Percentiles rank a stretch among this genome's conserved stretches.
These are phyloP conservation scores for Metridium senile DNA, from an alignment of 92 coral and sea anemone species.

Conservation along the genomic window DNA sequence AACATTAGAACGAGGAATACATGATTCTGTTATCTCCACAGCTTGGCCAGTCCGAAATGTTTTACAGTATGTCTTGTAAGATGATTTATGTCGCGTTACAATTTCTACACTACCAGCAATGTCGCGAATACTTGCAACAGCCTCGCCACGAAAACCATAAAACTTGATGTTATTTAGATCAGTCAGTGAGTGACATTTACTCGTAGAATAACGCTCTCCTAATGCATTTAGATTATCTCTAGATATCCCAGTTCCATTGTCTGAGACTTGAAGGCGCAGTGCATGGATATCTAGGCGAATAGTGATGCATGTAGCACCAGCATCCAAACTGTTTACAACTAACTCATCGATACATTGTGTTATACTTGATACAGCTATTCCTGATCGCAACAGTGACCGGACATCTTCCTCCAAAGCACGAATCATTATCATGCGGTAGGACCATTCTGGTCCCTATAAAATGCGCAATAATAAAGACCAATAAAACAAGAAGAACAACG, in stretches of 20 bases:
- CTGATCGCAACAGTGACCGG: slow-evolving; percentile 86
- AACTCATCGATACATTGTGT: slow-evolving; percentile 96
- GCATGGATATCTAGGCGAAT: slow-evolving; percentile 79
- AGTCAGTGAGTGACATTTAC: slow-evolving; percentile 82
- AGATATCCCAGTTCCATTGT: slow-evolving; percentile 85
- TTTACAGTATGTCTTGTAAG: slow-evolving; percentile 85
- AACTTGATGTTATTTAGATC: slow-evolving; percentile 68
- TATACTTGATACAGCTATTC: slow-evolving; percentile 81
- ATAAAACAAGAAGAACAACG: background rate
- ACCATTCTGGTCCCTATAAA: background rate
- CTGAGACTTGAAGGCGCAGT: slow-evolving; percentile 78
- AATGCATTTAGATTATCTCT: slow-evolving; percentile 60
- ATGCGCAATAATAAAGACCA: background rate
- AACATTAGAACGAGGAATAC: slow-evolving; percentile 66
- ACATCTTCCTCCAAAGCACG: slow-evolving; percentile 80
- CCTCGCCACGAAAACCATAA: slow-evolving; percentile 95
- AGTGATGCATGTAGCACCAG: slow-evolving; percentile 84
- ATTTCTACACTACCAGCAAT: slow-evolving; percentile 82
- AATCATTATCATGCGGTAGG: slow-evolving; percentile 48
- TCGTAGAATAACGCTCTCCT: slow-evolving; percentile 85
- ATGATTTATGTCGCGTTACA: slow-evolving; percentile 78
- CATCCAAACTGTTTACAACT: slow-evolving; percentile 89
- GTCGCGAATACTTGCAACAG: slow-evolving; percentile 87
- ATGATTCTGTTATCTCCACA: slow-evolving; percentile 68
- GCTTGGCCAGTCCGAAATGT: slow-evolving; percentile 71